phyloP scores from a whole-genome alignment of 2,797 vertebrate genomes.

The Thaleichthys pacificus region DNA sequence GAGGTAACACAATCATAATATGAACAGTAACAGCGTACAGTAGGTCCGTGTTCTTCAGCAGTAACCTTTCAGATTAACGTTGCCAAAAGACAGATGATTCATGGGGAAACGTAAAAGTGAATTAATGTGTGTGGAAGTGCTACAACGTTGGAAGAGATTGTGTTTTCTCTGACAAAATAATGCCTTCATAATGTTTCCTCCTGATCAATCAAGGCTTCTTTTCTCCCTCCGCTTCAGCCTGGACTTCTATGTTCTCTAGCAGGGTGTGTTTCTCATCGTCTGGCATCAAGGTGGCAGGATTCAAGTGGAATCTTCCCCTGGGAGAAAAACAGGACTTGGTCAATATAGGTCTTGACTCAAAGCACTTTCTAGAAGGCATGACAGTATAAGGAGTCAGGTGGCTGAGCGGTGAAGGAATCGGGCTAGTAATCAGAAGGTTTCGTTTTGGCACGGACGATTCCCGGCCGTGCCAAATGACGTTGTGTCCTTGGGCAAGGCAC shows the following conservation, averaged over 20 bases:
- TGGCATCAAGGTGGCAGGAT: conserved; percentile 62
- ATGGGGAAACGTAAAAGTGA: neutral
- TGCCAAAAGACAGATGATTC: conserved; percentile 1
- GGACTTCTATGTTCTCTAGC: conserved; percentile 64
- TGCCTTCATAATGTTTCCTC: neutral
- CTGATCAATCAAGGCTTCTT: conserved; percentile 51
- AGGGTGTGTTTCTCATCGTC: conserved; percentile 75
- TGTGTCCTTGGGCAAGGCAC: too few species aligned
- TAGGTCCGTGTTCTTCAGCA: conserved; percentile 3
- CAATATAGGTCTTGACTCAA: neutral
- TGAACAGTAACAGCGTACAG: conserved; percentile 21
- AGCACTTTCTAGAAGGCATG: neutral
- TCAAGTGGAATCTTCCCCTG: conserved; percentile 70
- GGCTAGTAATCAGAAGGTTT: too few species aligned
- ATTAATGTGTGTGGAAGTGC: conserved; percentile 38
- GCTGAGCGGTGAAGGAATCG: too few species aligned
- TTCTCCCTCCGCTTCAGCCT: conserved; percentile 49
- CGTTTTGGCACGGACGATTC: too few species aligned
- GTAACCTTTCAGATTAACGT: conserved; percentile 4
- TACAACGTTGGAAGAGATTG: conserved; percentile 43
- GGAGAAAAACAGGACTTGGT: neutral
- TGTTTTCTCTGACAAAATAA: conserved; percentile 28
- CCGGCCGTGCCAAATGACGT: too few species aligned
- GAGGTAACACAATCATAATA: conserved; percentile 45
- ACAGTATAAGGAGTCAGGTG: too few species aligned